Conservation (phyloP, 1,140 invertebrate genomes). For the Zaprionus ghesquierei region DNA sequence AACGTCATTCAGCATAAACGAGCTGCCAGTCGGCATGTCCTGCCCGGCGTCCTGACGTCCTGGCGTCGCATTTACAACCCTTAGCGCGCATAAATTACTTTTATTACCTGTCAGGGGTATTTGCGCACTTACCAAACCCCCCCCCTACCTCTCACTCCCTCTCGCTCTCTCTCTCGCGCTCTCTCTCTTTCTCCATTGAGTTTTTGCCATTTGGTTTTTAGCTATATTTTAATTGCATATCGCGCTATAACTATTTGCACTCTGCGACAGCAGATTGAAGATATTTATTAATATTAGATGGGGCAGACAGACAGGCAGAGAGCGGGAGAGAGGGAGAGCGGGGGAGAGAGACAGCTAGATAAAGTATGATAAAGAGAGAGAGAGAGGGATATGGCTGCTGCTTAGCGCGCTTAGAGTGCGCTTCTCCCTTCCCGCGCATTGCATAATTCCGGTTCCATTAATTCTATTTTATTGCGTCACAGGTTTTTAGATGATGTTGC, state of each 20-base stretch:
- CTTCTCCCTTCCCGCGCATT: not conserved
- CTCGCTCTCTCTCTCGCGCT: not conserved
- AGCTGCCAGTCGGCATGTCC: conserved; percentile 49
- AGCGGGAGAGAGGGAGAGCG: conserved; percentile 18
- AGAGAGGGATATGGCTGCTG: conserved; percentile 5
- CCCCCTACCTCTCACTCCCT: not conserved
- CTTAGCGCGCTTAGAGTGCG: conserved; percentile 1
- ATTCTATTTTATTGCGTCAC: conserved; percentile 77
- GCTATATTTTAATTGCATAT: conserved; percentile 81
- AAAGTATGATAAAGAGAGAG: not conserved
- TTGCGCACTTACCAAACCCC: conserved; percentile 42
- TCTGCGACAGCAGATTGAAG: conserved; percentile 75
- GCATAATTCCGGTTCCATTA: conserved; percentile 74
- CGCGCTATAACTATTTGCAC: conserved; percentile 79
- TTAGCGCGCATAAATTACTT: conserved; percentile 81
- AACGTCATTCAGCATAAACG: conserved; percentile 74
- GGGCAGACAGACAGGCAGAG: conserved; percentile 46
- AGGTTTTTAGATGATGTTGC: conserved; percentile 68
- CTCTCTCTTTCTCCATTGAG: not conserved
- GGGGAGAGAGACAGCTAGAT: not conserved
- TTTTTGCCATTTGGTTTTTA: conserved; percentile 70
- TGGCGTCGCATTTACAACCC: conserved; percentile 73
- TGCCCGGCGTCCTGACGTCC: conserved; percentile 40
- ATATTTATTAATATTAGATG: conserved; percentile 81
- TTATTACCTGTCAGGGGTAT: conserved; percentile 82